Conservation (phyloP, 2,113 vertebrate genomes). For the Lethenteron camtschaticum region DNA sequence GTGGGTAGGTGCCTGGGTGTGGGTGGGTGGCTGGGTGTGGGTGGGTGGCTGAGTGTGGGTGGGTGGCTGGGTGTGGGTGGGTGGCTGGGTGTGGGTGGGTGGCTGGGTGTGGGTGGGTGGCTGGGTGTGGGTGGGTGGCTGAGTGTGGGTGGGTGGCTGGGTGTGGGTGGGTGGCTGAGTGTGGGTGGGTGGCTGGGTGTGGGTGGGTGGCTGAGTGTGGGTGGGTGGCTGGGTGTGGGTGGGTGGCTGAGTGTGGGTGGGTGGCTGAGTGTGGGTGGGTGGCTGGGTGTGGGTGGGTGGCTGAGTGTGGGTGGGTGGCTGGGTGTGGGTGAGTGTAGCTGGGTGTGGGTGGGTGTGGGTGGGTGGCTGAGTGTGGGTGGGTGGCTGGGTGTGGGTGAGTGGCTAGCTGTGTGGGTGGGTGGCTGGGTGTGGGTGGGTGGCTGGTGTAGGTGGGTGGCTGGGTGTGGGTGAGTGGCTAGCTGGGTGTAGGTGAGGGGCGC, state of each 20-base stretch:
- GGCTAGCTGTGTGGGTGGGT: background rate
- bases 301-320: background rate
- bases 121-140: background rate
- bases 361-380: background rate
- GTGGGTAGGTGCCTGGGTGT: background rate
- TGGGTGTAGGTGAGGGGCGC: too few species aligned
- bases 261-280: background rate
- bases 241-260: background rate
- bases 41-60: background rate
- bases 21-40: background rate
- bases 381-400: background rate
- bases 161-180: background rate
- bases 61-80: background rate
- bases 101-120: background rate
- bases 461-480: background rate
- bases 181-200: background rate
- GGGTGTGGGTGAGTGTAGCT: background rate
- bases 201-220: background rate
- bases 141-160: background rate
- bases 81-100: slow-evolving; percentile 1
- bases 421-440: background rate
- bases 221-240: background rate
- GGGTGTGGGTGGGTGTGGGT: background rate
- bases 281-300: background rate
- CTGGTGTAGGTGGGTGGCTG: background rate